phyloP scores from a whole-genome alignment of 2,888 invertebrate species.

The Rhorus exstirpatorius region DNA sequence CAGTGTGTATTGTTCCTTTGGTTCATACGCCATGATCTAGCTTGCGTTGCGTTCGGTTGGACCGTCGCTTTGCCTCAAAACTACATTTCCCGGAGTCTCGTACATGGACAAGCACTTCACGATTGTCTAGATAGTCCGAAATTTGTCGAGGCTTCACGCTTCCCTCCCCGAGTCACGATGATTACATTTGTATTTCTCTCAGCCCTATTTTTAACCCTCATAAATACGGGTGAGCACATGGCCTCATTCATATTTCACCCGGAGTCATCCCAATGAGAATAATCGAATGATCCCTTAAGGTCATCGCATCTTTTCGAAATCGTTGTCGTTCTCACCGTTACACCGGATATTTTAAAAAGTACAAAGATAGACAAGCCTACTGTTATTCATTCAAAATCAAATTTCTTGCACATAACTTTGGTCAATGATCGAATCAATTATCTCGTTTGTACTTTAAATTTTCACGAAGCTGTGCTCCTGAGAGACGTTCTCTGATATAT shows the following conservation, averaged over 20 bases:
- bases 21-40: constrained; percentile 3
- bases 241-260: background rate
- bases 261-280: background rate
- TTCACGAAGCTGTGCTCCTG: too few species aligned
- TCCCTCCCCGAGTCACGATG: constrained; percentile 51
- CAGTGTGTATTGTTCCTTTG: too few species aligned
- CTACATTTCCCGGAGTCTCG: constrained; percentile 50
- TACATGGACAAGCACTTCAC: too few species aligned
- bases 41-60: constrained; percentile 12
- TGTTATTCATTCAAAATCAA: too few species aligned
- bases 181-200: constrained; percentile 66
- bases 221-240: background rate
- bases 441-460: too few species aligned
- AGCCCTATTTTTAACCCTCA: constrained; percentile 68
- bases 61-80: constrained; percentile 31
- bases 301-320: background rate
- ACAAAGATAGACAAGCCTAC: too few species aligned
- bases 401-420: too few species aligned
- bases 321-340: background rate
- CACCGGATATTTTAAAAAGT: background rate
- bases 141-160: constrained; percentile 67
- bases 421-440: too few species aligned
- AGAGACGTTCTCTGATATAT: too few species aligned
- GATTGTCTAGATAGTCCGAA: constrained; percentile 52
- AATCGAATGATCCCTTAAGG: constrained; percentile 7